Evolutionary conservation across 2,888 invertebrate species (phyloP), one percentile per base, ranked within the genome.

Genomic region (Helleia helle): DNA sequence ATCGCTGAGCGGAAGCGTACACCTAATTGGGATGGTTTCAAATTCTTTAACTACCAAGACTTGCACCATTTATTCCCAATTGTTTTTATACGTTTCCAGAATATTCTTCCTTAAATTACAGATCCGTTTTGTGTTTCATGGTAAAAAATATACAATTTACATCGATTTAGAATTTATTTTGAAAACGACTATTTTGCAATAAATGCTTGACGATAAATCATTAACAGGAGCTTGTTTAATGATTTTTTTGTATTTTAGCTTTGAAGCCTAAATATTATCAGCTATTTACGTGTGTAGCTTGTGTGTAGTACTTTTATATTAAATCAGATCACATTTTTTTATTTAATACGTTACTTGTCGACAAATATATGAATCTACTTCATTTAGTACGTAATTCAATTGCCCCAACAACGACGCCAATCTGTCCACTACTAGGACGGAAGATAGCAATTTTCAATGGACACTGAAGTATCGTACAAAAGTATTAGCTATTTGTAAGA

Each of bases 391-490:
- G 17, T 17, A 31, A 40, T 26, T 25, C 30, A 31, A 40, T 40
- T 31, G 31, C 17, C 24, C 5, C 15, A 31, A 17, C 31, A 24
- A 24, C 15, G 25, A 12, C 26, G 30, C 31, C 40, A 40, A 40
- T 40, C 30, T 31, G 25, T 25, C 24, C 11, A 22, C 25, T 22
- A 18, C 18, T 12, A 34, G 31, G 17, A 31, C 40, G 40, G 40
- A 40, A 40, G 40, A 31, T 14, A 7, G 31, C 31, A 25, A 40
- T 40, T 40, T 25, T 25, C 39, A 13, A 9, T 12, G 11, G 7
- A 13, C n/a, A 17, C 11, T 12, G 12, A 11, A 25, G 22, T 15
- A 12, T 7, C 30, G 31, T 31, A 15, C 15, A 15, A 17, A 25
- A 40, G 12, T 9, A 25, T 24, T 8, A 25, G 3, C 12, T 40